Conservation (phyloP, 1,140 invertebrate species). For the Musca domestica region DNA sequence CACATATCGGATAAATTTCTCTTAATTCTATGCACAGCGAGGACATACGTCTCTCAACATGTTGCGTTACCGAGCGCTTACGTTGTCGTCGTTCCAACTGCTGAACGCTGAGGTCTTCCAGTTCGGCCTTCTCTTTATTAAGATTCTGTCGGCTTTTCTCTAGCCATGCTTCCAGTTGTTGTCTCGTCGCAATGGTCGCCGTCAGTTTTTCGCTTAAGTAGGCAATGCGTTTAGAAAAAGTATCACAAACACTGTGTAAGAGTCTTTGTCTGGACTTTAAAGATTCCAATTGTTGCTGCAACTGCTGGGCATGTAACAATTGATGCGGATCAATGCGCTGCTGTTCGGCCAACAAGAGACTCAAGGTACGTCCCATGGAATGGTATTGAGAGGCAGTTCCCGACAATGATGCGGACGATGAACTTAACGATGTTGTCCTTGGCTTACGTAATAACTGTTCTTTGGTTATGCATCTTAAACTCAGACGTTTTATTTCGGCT, state of each 20-base stretch:
- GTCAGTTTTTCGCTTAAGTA: slow-evolving; percentile 28
- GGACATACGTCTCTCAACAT: slow-evolving; percentile 44
- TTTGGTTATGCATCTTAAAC: slow-evolving; percentile 43
- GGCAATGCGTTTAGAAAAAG: slow-evolving; percentile 57
- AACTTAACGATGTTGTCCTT: slow-evolving; percentile 34
- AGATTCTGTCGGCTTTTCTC: not conserved
- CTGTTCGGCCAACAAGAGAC: slow-evolving; percentile 42
- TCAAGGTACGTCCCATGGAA: slow-evolving; percentile 50
- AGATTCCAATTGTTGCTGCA: slow-evolving; percentile 60
- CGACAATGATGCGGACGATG: slow-evolving; percentile 25
- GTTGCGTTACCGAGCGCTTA: slow-evolving; percentile 29
- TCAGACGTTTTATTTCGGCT: slow-evolving; percentile 42
- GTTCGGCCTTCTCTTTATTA: slow-evolving; percentile 24
- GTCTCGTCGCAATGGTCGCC: slow-evolving; percentile 15
- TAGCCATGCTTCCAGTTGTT: slow-evolving; percentile 10
- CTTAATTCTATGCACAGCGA: slow-evolving; percentile 54
- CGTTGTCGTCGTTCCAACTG: not conserved
- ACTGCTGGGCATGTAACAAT: slow-evolving; percentile 56
- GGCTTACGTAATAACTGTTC: slow-evolving; percentile 41
- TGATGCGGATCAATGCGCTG: slow-evolving; percentile 41
- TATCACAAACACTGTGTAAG: slow-evolving; percentile 60
- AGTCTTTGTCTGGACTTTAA: slow-evolving; percentile 60
- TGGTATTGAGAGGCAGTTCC: slow-evolving; percentile 35
- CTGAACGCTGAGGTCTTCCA: not conserved
- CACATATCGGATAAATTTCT: slow-evolving; percentile 56